Conservation (phyloP, 2,888 invertebrate genomes). For the Anoplius nigerrimus region DNA sequence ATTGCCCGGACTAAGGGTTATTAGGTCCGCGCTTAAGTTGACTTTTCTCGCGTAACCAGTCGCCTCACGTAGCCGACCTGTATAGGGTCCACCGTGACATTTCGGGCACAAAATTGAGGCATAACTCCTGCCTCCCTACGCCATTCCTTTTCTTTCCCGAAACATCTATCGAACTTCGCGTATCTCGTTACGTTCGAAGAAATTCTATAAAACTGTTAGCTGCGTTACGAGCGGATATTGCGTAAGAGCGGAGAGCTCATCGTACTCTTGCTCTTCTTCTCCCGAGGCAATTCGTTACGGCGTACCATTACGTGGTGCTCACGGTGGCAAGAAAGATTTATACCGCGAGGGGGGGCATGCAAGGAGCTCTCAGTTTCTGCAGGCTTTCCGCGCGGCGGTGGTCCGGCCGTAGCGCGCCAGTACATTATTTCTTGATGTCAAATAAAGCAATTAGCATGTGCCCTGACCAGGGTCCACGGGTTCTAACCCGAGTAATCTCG, state of each 20-base stretch:
- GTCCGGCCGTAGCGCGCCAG: conserved; percentile 46
- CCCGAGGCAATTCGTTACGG: too few species aligned
- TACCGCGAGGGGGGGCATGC: background rate
- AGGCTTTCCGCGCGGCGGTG: conserved; percentile 49
- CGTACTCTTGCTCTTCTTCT: too few species aligned
- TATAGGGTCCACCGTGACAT: conserved; percentile 26
- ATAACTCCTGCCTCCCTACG: background rate
- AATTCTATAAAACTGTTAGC: too few species aligned
- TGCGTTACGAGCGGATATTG: too few species aligned
- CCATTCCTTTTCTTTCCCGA: too few species aligned
- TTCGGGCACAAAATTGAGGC: conserved; percentile 24
- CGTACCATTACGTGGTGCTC: too few species aligned
- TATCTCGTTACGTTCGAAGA: too few species aligned
- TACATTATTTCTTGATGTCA: conserved; percentile 75
- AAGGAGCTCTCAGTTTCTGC: conserved; percentile 53
- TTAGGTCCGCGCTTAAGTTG: conserved; percentile 49
- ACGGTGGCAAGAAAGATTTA: conserved; percentile 18
- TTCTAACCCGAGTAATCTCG: conserved; percentile 71
- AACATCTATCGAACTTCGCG: too few species aligned
- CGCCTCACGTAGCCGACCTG: conserved; percentile 41
- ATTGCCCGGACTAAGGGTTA: conserved; percentile 51
- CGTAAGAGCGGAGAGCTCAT: too few species aligned
- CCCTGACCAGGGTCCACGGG: conserved; percentile 70
- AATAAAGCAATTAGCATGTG: conserved; percentile 76
- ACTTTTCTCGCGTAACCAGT: conserved; percentile 37